Conservation (phyloP, 2,113 vertebrate genomes). For the Dromiciops gliroides region DNA sequence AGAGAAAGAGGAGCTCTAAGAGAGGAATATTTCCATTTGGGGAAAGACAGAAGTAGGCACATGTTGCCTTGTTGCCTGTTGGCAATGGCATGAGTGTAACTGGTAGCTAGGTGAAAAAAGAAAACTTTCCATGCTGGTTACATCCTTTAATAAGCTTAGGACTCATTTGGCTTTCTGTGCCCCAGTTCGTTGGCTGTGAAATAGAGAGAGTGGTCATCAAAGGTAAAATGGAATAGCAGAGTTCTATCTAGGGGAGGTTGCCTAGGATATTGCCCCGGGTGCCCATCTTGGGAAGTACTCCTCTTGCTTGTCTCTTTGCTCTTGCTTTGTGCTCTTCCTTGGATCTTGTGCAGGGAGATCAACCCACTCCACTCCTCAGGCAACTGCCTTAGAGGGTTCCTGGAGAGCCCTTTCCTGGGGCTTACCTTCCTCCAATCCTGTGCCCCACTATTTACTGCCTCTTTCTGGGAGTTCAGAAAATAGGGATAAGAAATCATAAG, state of each 20-base stretch:
- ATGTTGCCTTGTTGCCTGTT: not conserved
- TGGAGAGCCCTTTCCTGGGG: not conserved
- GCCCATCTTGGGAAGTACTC: not conserved
- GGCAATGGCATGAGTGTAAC: not conserved
- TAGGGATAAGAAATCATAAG: not conserved
- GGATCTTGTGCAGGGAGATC: not conserved
- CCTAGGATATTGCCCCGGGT: not conserved
- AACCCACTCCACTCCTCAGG: not conserved
- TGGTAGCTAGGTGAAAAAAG: slow-evolving; percentile 25
- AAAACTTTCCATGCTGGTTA: not conserved
- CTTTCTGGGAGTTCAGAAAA: not conserved
- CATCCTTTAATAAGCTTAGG: not conserved
- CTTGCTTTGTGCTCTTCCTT: not conserved
- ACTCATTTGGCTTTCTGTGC: not conserved
- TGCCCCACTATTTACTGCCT: not conserved
- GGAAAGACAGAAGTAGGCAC: slow-evolving; percentile 44
- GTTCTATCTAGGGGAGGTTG: not conserved
- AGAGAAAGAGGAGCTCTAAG: not conserved
- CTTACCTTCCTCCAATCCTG: not conserved
- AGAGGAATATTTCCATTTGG: slow-evolving; percentile 27
- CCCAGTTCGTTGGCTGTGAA: not conserved
- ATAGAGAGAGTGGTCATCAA: slow-evolving; percentile 4
- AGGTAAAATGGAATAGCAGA: not conserved
- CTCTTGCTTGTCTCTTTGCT: not conserved
- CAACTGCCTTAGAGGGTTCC: not conserved